These are phyloP conservation scores for Cistogaster globosa DNA, from an alignment of 2,888 invertebrate genomes.

Conservation along the genomic window DNA sequence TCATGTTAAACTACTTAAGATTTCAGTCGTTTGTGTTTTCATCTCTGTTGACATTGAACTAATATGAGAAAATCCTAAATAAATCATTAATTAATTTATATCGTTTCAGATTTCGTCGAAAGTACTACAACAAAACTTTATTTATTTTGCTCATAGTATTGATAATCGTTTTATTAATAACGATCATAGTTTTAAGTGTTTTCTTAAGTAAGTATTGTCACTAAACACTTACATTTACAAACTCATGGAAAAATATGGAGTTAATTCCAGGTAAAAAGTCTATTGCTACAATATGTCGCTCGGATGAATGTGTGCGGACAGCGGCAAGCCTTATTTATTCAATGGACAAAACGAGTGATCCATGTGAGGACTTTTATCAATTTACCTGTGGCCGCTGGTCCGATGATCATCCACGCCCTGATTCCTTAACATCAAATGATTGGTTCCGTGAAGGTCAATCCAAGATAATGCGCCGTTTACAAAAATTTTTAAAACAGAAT, in stretches of 20 bases:
- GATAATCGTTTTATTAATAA: conserved; percentile 84
- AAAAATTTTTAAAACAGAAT: conserved; percentile 86
- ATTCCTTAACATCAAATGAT: conserved; percentile 87
- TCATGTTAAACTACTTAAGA: too few relatives aligned
- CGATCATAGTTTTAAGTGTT: conserved; percentile 84
- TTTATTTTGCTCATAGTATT: conserved; percentile 84
- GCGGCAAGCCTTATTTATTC: conserved; percentile 89
- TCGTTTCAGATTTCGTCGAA: conserved; percentile 86
- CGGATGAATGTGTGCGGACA: conserved; percentile 87
- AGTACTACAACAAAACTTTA: conserved; percentile 85
- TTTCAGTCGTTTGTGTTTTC: too few relatives aligned
- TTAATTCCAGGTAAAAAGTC: conserved; percentile 75
- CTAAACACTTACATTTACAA: background rate
- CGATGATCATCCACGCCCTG: conserved; percentile 89
- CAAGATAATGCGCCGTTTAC: conserved; percentile 86
- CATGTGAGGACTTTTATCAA: conserved; percentile 92
- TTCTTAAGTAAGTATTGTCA: conserved; percentile 84
- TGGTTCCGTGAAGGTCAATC: conserved; percentile 88
- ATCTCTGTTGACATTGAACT: too few relatives aligned
- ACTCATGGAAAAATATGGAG: background rate
- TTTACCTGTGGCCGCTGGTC: conserved; percentile 91
- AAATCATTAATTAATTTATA: background rate
- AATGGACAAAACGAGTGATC: conserved; percentile 88
- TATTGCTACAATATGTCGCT: conserved; percentile 84
- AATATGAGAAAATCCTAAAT: background rate